These are phyloP conservation scores for Hylaeus volcanicus DNA, from an alignment of 1,140 invertebrate species.

Conservation along the genomic window DNA sequence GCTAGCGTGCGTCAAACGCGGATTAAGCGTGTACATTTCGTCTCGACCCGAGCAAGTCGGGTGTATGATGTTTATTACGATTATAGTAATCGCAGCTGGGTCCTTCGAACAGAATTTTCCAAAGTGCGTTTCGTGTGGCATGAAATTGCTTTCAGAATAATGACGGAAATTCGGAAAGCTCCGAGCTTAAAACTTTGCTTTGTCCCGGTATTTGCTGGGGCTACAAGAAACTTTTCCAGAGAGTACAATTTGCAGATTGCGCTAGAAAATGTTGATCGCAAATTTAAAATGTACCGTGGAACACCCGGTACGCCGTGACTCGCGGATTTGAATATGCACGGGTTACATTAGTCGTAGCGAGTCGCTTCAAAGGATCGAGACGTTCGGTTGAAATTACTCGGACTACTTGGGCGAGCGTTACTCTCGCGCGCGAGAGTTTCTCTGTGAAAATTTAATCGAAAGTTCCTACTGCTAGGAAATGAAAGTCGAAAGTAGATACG, in stretches of 20 bases:
- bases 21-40: constrained; percentile 52
- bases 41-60: constrained; percentile 9
- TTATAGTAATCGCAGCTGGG: not conserved
- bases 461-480: constrained; percentile 28
- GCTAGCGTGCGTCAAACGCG: constrained; percentile 54
- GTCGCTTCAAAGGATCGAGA: constrained; percentile 36
- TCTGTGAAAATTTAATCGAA: constrained; percentile 20
- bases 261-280: not conserved
- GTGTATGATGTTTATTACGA: not conserved
- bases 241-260: too few relatives aligned
- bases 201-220: too few relatives aligned
- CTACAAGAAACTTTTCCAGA: too few relatives aligned
- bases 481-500: constrained; percentile 22
- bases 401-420: not conserved
- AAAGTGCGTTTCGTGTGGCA: too few relatives aligned
- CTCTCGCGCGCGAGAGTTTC: constrained; percentile 25
- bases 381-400: constrained; percentile 31
- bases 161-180: too few relatives aligned
- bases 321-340: constrained; percentile 22
- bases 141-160: too few relatives aligned
- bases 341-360: constrained; percentile 17
- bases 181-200: too few relatives aligned
- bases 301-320: not conserved
- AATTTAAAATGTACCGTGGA: not conserved
- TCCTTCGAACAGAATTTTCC: not conserved